These are phyloP conservation scores for Drosophila neonasuta DNA, from an alignment of 2,888 invertebrate genomes.

Conservation along the genomic window DNA sequence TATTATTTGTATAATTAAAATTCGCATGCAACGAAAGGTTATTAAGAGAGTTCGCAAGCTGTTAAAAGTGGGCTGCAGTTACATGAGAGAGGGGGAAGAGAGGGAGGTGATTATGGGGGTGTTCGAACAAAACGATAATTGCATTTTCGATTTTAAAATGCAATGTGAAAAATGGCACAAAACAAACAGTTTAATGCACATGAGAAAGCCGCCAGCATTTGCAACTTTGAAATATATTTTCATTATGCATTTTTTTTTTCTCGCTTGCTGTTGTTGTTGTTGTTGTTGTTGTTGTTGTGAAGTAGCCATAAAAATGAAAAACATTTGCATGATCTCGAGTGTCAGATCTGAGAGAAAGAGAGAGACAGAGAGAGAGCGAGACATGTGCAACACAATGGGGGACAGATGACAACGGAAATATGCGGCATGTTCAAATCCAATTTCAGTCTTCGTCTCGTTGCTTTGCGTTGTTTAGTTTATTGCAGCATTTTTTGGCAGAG, in stretches of 20 bases:
- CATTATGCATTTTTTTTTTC: background rate
- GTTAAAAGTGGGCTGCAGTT: constrained; percentile 26
- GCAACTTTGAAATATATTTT: background rate
- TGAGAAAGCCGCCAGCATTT: constrained; percentile 13
- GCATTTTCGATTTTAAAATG: constrained; percentile 49
- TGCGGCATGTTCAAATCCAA: constrained; percentile 42
- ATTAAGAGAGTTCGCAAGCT: constrained; percentile 20
- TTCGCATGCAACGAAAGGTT: constrained; percentile 20
- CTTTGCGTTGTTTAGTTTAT: constrained; percentile 41
- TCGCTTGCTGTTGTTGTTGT: background rate
- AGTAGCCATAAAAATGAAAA: constrained; percentile 28
- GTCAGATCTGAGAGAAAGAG: constrained; percentile 5
- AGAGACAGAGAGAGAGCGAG: background rate
- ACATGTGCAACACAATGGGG: constrained; percentile 4
- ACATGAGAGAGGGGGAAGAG: background rate
- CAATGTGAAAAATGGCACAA: constrained; percentile 67
- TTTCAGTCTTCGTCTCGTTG: constrained; percentile 24
- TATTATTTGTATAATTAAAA: constrained; percentile 18
- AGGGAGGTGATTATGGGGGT: constrained; percentile 18
- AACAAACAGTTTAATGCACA: constrained; percentile 41
- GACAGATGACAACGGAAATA: constrained; percentile 47
- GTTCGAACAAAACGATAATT: constrained; percentile 61
- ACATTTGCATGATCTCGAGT: constrained; percentile 32
- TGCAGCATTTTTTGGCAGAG: constrained; percentile 42
- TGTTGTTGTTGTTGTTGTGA: background rate